A percentile compares a stretch with the other conserved stretches of the same genome.
phyloP scores from a whole-genome alignment of 2,113 vertebrate species.

The Phrynosoma platyrhinos region DNA sequence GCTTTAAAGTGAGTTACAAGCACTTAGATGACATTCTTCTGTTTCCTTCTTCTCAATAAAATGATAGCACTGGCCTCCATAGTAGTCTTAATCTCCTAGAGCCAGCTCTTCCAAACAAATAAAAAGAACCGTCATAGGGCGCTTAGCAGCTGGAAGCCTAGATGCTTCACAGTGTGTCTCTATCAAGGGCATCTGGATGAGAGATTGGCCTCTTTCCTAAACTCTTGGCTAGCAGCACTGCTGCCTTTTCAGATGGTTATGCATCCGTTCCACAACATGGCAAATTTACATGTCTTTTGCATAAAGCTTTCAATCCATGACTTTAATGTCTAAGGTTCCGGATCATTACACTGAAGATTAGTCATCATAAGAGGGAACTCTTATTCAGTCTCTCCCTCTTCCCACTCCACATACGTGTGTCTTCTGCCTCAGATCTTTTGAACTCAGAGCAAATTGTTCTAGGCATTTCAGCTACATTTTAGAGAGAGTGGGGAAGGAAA shows the following conservation, averaged over 20 bases:
- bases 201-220: constrained; percentile 77
- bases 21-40: constrained; percentile 7
- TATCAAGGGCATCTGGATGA: constrained; percentile 76
- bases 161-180: constrained; percentile 71
- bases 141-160: constrained; percentile 72
- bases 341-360: constrained; percentile 44
- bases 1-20: constrained; percentile 7
- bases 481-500: constrained; percentile 13
- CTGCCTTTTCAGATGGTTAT: constrained; percentile 73
- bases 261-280: constrained; percentile 68
- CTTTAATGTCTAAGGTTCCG: constrained; percentile 47
- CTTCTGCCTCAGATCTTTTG: constrained; percentile 25
- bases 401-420: not conserved
- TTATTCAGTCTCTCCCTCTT: not conserved
- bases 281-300: constrained; percentile 77
- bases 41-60: not conserved
- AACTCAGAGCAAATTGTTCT: not conserved
- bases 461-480: constrained; percentile 5
- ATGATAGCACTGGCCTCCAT: constrained; percentile 59
- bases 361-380: constrained; percentile 8
- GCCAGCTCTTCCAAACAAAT: constrained; percentile 48
- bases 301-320: constrained; percentile 68
- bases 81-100: constrained; percentile 62
- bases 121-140: constrained; percentile 39
- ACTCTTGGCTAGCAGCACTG: constrained; percentile 71